Base-by-base conservation (phyloP, 2,797 vertebrate species). In the Sebastes baramenuke region DNA sequence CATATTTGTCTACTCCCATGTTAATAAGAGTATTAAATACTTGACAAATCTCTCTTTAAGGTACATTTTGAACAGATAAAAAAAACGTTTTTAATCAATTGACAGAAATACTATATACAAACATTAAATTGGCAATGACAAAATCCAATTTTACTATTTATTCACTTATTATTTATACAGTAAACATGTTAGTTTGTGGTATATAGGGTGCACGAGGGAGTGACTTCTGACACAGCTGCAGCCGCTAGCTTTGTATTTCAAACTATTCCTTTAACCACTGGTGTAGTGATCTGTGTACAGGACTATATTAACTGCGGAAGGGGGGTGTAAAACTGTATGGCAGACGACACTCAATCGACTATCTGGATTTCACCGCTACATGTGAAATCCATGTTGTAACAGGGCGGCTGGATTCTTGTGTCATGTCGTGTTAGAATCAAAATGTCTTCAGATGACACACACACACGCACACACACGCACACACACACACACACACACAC, bases 401-500 rank as follows among this genome's bases (percentile, higher is more conserved):
- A 24, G 62, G 61, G 80, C 20, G 27, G 71, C 62, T 67, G 60
- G 73, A 71, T 30, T 12, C 8, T 22, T 2, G 4, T 75, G 85
- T 79, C 88, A 72, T 58, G 25, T 71, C 30, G 38, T 6, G 55
- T 89, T 86, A 89, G 42, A 83, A 70, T 84, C 73, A 79, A 72
- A 59, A 61, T 34, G 38, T 81, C 70, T 72, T 77, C 66, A 49
- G 73, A 78, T 55, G 52, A 71, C 67, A 74, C 82, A 80, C 77
- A 70, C 67, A 77, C 82, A 78, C 77, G 62, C 67, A 74, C 82
- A 77, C 77, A 67, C 62, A 77, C 82, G 78, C 77, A 70, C 67
- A 77, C 82, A 77, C 82, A 80, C 77, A 70, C 67, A 77, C 82
- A 80, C 77, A 70, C 67, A 77, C 80, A 80, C 77, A 52, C n/a